These are phyloP conservation scores for Elysia crispata DNA, from an alignment of 2,888 invertebrate species.

Conservation along the genomic window DNA sequence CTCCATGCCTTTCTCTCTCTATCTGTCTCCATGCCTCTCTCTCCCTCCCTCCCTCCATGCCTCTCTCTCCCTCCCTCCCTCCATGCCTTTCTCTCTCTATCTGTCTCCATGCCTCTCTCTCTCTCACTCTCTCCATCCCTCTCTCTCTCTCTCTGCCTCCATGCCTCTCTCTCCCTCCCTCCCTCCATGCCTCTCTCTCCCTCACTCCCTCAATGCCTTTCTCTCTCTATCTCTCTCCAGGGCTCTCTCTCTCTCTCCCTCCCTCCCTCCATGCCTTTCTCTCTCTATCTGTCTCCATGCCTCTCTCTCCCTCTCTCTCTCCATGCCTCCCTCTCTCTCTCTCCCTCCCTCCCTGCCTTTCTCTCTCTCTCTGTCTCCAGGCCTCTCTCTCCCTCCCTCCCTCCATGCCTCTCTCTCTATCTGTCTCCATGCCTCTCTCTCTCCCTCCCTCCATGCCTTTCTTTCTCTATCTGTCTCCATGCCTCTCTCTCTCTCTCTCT, in stretches of 20 bases:
- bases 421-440: no score
- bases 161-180: not conserved
- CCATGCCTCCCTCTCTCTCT: no score
- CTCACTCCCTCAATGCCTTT: conserved; percentile 18
- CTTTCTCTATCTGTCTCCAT: conserved; percentile 21
- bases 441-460: not conserved
- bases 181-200: not conserved
- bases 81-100: no score
- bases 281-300: conserved; percentile 3
- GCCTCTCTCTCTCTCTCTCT: conserved; percentile 12
- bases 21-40: not conserved
- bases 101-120: no score
- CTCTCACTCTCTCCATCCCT: no score
- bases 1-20: not conserved
- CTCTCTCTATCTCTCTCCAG: not conserved
- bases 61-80: no score
- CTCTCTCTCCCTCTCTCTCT: not conserved
- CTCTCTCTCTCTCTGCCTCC: no score
- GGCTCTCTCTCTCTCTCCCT: conserved; percentile 12
- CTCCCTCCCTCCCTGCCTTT: no score
- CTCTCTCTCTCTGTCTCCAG: no score
- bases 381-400: no score
- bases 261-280: not conserved
- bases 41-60: no score
- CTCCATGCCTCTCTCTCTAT: no score